Conservation (phyloP, 2,113 vertebrate genomes). For the cat (Felis catus) region DNA sequence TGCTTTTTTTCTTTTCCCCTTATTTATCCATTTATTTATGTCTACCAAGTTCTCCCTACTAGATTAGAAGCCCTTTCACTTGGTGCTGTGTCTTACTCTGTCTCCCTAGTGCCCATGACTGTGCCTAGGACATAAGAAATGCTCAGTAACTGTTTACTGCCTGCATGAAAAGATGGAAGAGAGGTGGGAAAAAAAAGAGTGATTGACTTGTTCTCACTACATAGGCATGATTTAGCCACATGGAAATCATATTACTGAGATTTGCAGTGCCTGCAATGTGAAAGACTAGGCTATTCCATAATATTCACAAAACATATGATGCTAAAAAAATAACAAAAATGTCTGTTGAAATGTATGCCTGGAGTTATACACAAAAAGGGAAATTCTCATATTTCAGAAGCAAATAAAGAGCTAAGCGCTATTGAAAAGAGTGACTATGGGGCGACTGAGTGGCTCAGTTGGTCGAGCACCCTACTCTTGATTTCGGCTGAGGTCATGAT, state of each 20-base stretch:
- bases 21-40: conserved; percentile 1
- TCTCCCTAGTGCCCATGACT: not conserved
- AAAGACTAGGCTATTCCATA: conserved; percentile 4
- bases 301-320: not conserved
- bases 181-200: not conserved
- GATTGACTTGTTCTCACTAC: not conserved
- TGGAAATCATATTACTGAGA: conserved; percentile 20
- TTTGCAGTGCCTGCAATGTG: not conserved
- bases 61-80: not conserved
- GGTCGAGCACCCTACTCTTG: too few species aligned
- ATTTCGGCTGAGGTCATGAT: too few species aligned
- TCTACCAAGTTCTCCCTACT: conserved; percentile 1
- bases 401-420: conserved; percentile 27
- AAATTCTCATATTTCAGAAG: conserved; percentile 16
- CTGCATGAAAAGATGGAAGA: not conserved
- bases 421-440: not conserved
- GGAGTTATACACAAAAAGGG: not conserved
- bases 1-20: not conserved
- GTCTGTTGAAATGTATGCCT: not conserved
- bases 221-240: not conserved
- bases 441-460: too few species aligned
- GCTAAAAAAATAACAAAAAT: conserved; percentile 1
- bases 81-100: not conserved
- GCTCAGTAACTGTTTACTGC: not conserved
- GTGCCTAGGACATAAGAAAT: not conserved